These are phyloP conservation scores for Apamea monoglypha DNA, from an alignment of 2,888 invertebrate species.

Conservation along the genomic window DNA sequence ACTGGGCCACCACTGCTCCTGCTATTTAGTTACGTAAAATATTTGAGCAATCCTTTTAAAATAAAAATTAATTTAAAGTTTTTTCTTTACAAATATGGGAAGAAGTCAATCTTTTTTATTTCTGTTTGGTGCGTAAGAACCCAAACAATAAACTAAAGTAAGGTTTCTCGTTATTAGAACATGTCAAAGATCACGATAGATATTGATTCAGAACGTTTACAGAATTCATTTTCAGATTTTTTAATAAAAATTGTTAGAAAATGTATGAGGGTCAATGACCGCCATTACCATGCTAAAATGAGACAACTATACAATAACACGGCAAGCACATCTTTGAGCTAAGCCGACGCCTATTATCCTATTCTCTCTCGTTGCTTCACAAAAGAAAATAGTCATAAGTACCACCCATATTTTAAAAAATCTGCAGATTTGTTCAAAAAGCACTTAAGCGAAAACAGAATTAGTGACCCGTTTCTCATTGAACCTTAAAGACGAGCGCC, in stretches of 20 bases:
- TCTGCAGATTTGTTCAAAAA: slow-evolving; percentile 13
- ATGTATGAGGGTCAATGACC: neutral
- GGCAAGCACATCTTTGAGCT: slow-evolving; percentile 12
- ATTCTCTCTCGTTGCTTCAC: neutral
- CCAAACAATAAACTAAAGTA: too few species aligned
- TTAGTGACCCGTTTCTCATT: slow-evolving; percentile 24
- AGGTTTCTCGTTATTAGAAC: too few species aligned
- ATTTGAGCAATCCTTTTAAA: too few species aligned
- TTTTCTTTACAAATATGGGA: too few species aligned
- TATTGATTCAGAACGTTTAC: neutral
- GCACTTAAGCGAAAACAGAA: neutral
- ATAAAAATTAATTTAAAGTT: too few species aligned
- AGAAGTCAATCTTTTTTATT: too few species aligned
- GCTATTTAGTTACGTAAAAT: too few species aligned
- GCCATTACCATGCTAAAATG: neutral
- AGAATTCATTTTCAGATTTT: neutral
- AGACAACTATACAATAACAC: neutral
- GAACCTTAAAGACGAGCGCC: slow-evolving; percentile 2
- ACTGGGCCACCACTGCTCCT: too few species aligned
- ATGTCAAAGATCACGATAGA: too few species aligned
- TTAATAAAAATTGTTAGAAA: neutral
- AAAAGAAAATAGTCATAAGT: slow-evolving; percentile 3
- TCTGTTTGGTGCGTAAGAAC: too few species aligned
- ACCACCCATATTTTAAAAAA: neutral
- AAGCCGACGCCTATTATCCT: slow-evolving; percentile 14